These are phyloP conservation scores for Limosa lapponica DNA, from an alignment of 2,797 vertebrate genomes.

Conservation along the genomic window DNA sequence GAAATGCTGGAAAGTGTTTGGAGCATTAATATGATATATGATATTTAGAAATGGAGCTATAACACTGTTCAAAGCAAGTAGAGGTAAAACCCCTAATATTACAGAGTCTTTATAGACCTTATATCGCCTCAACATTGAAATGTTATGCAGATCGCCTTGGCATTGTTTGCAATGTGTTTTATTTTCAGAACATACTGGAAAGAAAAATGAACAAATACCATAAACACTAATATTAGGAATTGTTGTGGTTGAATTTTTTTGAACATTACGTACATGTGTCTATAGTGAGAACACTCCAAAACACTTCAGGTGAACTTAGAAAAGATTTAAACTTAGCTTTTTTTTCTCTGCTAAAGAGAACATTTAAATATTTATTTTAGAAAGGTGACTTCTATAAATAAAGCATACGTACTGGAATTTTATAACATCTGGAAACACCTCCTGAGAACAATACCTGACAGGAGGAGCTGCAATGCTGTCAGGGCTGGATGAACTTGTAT, in stretches of 20 bases:
- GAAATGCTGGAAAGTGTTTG: constrained; percentile 30
- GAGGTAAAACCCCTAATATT: not conserved
- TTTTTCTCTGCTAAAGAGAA: not conserved
- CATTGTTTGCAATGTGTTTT: not conserved
- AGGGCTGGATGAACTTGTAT: not conserved
- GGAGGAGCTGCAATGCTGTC: not conserved
- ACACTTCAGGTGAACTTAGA: not conserved
- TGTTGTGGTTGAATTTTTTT: not conserved
- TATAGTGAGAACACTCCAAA: not conserved
- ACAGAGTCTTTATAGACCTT: not conserved
- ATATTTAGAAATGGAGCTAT: constrained; percentile 50
- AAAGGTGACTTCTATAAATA: constrained; percentile 16
- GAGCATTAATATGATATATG: not conserved
- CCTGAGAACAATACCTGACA: constrained; percentile 34
- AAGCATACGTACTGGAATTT: constrained; percentile 35
- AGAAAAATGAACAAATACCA: not conserved
- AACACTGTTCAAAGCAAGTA: constrained; percentile 40
- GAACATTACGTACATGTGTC: accelerated
- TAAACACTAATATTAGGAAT: not conserved
- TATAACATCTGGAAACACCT: constrained; percentile 56
- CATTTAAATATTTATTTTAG: not conserved
- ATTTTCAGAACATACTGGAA: not conserved
- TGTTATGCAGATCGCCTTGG: not conserved
- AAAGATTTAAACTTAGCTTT: not conserved
- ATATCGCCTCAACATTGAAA: not conserved